A percentile compares a stretch with the other conserved stretches of the same genome.
Conservation (phyloP, 2,888 invertebrate genomes). For the Pachycephus smyrnensis region DNA sequence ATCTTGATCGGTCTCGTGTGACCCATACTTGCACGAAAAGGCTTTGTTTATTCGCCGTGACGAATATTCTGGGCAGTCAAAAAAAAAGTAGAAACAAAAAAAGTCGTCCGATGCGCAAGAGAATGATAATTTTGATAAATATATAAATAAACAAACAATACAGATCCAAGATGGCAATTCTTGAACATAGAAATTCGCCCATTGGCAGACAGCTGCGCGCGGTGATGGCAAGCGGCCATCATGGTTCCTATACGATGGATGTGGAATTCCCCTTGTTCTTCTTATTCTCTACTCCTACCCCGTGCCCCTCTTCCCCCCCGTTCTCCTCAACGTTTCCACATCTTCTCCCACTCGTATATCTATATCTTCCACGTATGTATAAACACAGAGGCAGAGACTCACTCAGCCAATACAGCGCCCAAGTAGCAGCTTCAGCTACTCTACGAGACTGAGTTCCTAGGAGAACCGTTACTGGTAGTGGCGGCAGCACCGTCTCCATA, state of each 20-base stretch:
- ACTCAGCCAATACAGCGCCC: neutral
- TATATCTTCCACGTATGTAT: slow-evolving; percentile 10
- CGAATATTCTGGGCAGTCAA: neutral
- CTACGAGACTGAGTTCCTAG: slow-evolving; percentile 36
- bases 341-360: neutral
- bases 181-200: neutral
- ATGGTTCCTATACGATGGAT: slow-evolving; percentile 37
- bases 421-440: slow-evolving; percentile 11
- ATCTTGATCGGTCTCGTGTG: slow-evolving; percentile 34
- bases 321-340: neutral
- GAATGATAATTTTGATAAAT: no score
- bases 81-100: neutral
- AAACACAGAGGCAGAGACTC: neutral
- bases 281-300: slow-evolving; percentile 18
- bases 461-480: slow-evolving; percentile 1
- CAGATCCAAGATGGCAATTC: neutral
- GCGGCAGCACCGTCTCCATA: slow-evolving; percentile 57
- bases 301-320: slow-evolving; percentile 13
- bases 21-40: neutral
- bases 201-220: slow-evolving; percentile 22
- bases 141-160: neutral
- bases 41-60: neutral
- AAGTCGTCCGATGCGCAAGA: no score
- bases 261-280: slow-evolving; percentile 18
- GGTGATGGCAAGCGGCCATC: slow-evolving; percentile 29